Base-by-base conservation (phyloP, 2,113 vertebrate species). In the Ascaphus truei region DNA sequence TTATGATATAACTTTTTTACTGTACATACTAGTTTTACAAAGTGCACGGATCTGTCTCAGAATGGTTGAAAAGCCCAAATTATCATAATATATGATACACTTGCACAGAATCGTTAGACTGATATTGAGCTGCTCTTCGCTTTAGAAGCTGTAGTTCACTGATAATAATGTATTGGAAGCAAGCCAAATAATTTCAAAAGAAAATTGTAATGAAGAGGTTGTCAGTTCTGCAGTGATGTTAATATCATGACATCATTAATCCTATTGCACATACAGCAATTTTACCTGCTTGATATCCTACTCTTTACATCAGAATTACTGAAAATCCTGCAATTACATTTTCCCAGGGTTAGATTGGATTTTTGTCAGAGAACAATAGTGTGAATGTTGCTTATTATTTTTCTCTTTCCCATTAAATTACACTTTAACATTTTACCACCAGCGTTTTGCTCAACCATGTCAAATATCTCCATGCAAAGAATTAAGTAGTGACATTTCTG, bases 191-290 rank as follows among this genome's bases (percentile, higher is more conserved):
- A 29, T 43, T 68, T 50, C 39, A 37, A 39, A 31, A 51, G 43
- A 59, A 50, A 59, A 68, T 59, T 37, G 30, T 37, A 68, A 68
- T 50, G 15, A 41, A 50, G 45, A 50, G 55, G 39, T 36, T 68
- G 66, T 57, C 55, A n/a, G 43, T 45, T 50, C 22, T 9, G 66
- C 58, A 60, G 36, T 50, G 55, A 60, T 48, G 39, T 43, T 5
- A 20, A 60, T 51, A 68, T 68, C 55, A 57, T 59, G 66, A 59
- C 55, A 68, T 59, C 41, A 68, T 68, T 68, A 39, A 48, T 68
- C 55, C 51, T 59, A 26, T 50, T 20, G 55, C 23, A n/a, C 22
- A 60, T 68, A n/a, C n/a, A n/a, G n/a, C n/a, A 16, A 59, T 45
- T 59, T 23, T 30, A 37, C 66, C 31, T 59, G 56, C 43, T 18